Evolutionary conservation across 2,888 invertebrate species (phyloP).

Genomic region (Polydrusus pterygomalis): DNA sequence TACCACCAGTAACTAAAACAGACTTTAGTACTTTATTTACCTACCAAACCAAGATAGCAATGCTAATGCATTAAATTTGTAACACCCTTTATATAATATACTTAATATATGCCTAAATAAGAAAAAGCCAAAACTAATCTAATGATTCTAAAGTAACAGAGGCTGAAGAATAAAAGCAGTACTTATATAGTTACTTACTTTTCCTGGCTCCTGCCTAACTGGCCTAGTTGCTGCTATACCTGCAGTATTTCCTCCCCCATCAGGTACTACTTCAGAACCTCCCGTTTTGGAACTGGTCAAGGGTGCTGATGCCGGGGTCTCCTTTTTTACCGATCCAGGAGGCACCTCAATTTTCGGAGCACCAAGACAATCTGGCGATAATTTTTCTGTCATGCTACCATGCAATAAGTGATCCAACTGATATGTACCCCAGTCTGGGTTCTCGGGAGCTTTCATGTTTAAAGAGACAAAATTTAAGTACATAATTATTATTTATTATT

Average conservation of each 20-base stretch:
- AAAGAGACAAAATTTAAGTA: not conserved
- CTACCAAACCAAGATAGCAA: too few species aligned
- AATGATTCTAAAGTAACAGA: too few species aligned
- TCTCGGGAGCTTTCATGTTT: not conserved
- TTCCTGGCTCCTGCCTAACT: constrained; percentile 80
- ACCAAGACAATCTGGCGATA: not conserved
- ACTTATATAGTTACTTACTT: constrained; percentile 78
- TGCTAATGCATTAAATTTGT: too few species aligned
- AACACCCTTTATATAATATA: too few species aligned
- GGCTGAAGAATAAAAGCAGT: too few species aligned
- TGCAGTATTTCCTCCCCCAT: not conserved
- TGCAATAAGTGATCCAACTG: constrained; percentile 36
- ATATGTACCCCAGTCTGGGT: constrained; percentile 40
- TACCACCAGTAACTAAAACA: too few species aligned
- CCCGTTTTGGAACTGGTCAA: too few species aligned
- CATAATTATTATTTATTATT: too few species aligned
- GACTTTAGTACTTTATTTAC: too few species aligned
- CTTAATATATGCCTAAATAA: too few species aligned
- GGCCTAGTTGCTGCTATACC: constrained; percentile 42
- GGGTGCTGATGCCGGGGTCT: not conserved
- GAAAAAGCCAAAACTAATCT: too few species aligned
- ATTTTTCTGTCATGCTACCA: not conserved
- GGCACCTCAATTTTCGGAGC: not conserved
- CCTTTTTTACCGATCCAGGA: not conserved
- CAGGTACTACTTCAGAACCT: not conserved